Base-by-base conservation (phyloP, 2,113 vertebrate species). In the Sylvietta virens region DNA sequence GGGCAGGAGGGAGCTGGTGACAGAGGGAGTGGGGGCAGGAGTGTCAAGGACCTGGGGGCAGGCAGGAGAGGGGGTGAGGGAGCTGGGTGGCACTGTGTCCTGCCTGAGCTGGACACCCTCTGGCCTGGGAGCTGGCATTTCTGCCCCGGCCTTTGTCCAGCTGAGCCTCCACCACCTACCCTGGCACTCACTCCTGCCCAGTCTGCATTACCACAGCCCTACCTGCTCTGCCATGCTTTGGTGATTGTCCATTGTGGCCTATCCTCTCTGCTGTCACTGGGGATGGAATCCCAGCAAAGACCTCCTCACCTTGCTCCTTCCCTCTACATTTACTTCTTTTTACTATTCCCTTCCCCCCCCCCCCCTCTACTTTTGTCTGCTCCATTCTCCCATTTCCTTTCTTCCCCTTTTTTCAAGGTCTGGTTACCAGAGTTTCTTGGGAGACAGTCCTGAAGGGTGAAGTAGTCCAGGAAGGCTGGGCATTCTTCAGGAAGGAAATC, bases 1-100 rank as follows among this genome's bases (percentile, higher is more conserved):
- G 22, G 5, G 51, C 12, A 65, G 56, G 14, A 60, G 11, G 30
- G 54, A 73, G 5, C 18, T 73, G 15, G 18, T 2, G 6, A 9
- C 35, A 62, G 74, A 47, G 16, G 3, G 11, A 35, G 13, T 1
- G 7, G 10, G 19, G 20, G 5, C 13, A 9, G n/a, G 30, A 48
- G 26, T 40, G 4, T 24, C 42, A 72, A 54, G 35, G 35, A 57
- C 21, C 9, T 5, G 3, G 3, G 5, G 15, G 27, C 27, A 44
- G 16, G 18, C 9, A 16, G 19, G 9, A 66, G 9, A 4, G 0
- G 5, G 5, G 8, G 0, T 2, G 6, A 45, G 15, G 7, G 42
- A 76, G 5, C 4, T 80, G 30, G 3, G 4, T 54, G 35, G 7
- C n/a, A 30, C n/a, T 2, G 1, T 50, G 20, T 17, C 16, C 47